Evolutionary conservation across 2,888 invertebrate species (phyloP).

Genomic region (Ophion ventricosus): DNA sequence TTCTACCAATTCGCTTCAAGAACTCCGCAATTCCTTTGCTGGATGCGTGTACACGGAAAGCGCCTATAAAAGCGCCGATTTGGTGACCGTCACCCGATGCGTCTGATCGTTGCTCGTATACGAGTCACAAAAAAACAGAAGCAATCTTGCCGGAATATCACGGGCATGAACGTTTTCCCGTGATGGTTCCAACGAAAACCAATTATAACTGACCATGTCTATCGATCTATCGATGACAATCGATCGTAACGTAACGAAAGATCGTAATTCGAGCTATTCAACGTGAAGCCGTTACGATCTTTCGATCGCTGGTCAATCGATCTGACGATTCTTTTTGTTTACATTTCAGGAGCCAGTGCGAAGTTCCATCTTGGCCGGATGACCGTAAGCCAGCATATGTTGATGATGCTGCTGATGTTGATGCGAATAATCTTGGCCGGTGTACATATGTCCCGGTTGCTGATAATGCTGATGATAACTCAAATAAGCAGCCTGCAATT

Average conservation of each 20-base stretch:
- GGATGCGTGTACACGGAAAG: constrained; percentile 13
- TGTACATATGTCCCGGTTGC: constrained; percentile 66
- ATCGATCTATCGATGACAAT: neutral
- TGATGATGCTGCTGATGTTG: constrained; percentile 70
- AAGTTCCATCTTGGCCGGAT: constrained; percentile 72
- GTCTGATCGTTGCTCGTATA: neutral
- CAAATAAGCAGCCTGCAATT: constrained; percentile 69
- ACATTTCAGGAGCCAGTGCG: constrained; percentile 73
- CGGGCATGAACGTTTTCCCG: constrained; percentile 46
- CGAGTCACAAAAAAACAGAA: constrained; percentile 5
- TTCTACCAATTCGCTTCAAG: constrained; percentile 60
- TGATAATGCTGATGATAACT: constrained; percentile 69
- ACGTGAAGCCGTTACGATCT: neutral
- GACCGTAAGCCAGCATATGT: constrained; percentile 68
- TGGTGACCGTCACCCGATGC: neutral
- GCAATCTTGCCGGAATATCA: constrained; percentile 18
- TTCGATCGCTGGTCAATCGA: constrained; percentile 1
- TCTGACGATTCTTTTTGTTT: constrained; percentile 37
- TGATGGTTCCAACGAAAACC: constrained; percentile 53
- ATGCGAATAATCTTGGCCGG: constrained; percentile 61
- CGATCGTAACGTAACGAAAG: constrained; percentile 14
- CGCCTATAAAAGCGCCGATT: constrained; percentile 24
- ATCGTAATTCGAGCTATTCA: constrained; percentile 14
- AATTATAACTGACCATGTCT: constrained; percentile 57
- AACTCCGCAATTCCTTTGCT: constrained; percentile 54